Evolutionary conservation across 2,113 vertebrate genomes (phyloP).

Genomic region (Megalops atlanticus): DNA sequence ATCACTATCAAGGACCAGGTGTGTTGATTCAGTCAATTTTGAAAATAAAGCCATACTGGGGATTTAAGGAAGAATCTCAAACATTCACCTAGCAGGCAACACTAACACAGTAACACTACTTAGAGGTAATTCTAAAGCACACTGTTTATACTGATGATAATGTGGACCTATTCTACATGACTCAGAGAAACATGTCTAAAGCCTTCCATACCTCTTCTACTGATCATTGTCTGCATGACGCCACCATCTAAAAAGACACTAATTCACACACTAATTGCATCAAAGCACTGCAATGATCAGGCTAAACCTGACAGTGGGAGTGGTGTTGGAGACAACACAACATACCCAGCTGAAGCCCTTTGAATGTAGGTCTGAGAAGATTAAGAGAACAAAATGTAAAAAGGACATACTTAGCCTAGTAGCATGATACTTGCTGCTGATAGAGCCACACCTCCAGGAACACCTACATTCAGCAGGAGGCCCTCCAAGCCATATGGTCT

Average conservation of each 20-base stretch:
- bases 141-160: not conserved
- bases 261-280: not conserved
- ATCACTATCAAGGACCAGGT: not conserved
- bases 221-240: not conserved
- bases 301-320: not conserved
- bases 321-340: not conserved
- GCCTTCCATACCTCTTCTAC: not conserved
- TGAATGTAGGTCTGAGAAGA: not conserved
- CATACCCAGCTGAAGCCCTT: not conserved
- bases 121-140: not conserved
- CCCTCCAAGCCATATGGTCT: conserved; percentile 1
- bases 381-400: not conserved
- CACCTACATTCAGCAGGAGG: conserved; percentile 5
- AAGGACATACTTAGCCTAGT: not conserved
- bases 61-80: not conserved
- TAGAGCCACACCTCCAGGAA: not conserved
- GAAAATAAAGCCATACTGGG: not conserved
- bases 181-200: not conserved
- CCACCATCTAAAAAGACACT: not conserved
- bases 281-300: not conserved
- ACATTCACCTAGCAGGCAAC: not conserved
- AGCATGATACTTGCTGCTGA: not conserved
- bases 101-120: not conserved
- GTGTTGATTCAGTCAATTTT: conserved; percentile 10
- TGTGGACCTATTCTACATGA: not conserved